These are phyloP conservation scores for Formicarius rufipectus DNA, from an alignment of 2,113 vertebrate species.

Conservation along the genomic window DNA sequence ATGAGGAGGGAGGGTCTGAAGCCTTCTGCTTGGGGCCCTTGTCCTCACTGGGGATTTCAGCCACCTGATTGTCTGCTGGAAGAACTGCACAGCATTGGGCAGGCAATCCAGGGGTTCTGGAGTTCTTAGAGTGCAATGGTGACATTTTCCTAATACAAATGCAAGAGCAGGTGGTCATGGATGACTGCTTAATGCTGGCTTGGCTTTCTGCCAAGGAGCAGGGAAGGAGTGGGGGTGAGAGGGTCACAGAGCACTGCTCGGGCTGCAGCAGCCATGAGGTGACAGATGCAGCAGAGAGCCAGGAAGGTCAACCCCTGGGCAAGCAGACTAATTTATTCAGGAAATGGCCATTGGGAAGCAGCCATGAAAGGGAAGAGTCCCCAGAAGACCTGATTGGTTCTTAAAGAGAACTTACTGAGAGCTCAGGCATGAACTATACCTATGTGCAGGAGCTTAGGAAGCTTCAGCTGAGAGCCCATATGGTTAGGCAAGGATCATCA, in stretches of 20 bases:
- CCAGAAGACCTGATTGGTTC: neutral
- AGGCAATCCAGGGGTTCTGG: neutral
- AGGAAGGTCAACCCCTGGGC: neutral
- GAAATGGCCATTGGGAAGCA: neutral
- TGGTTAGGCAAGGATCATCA: neutral
- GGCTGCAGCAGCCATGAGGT: neutral
- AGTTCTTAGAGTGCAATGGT: neutral
- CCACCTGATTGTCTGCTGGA: neutral
- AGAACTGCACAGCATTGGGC: neutral
- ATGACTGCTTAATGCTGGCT: neutral
- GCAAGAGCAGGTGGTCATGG: neutral
- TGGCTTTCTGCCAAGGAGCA: neutral
- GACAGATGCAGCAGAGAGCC: neutral
- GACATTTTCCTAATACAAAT: neutral
- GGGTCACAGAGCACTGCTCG: accelerated
- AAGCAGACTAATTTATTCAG: neutral
- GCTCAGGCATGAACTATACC: neutral
- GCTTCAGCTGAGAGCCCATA: neutral
- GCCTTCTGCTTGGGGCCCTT: neutral
- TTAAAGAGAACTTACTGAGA: neutral
- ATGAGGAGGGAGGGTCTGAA: neutral
- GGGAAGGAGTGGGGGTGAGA: neutral
- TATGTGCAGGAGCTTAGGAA: neutral
- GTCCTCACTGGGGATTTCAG: neutral
- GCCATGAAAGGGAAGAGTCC: neutral